Conservation (phyloP, 2,797 vertebrate species). For the Mormyrops attenuatus region DNA sequence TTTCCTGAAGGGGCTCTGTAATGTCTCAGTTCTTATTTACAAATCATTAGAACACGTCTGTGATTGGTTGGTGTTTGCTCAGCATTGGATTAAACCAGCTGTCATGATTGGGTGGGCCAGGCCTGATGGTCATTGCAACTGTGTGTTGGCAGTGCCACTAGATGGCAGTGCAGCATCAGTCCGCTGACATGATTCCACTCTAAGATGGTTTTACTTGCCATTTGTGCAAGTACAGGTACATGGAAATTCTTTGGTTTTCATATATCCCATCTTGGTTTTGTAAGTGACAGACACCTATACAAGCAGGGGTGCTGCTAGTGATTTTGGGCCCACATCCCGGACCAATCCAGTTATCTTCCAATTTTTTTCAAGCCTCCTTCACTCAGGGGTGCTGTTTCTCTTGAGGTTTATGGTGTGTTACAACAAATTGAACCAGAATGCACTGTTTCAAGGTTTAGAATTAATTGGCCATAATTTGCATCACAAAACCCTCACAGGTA, state of each 20-base stretch:
- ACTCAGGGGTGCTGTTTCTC: not conserved
- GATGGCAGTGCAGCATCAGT: conserved; percentile 41
- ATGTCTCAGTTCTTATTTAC: not conserved
- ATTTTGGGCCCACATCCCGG: not conserved
- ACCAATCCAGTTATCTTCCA: not conserved
- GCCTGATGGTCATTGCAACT: not conserved
- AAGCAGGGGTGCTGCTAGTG: not conserved
- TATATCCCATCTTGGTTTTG: not conserved
- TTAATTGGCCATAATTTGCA: not conserved
- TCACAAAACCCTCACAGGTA: not conserved
- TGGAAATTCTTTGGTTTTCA: not conserved
- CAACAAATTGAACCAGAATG: not conserved
- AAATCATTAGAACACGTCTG: not conserved
- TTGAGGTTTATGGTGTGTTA: not conserved
- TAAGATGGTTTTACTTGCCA: not conserved
- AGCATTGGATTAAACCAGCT: not conserved
- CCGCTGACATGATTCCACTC: not conserved
- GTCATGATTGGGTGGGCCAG: not conserved
- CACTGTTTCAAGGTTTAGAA: not conserved
- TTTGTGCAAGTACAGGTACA: not conserved
- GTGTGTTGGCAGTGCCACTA: conserved; percentile 36
- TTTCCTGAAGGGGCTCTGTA: not conserved
- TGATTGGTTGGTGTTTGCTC: not conserved
- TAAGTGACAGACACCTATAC: not conserved
- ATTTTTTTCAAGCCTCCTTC: not conserved